Evolutionary conservation across 1,140 invertebrate genomes (phyloP), one percentile per base, ranked within the genome.

Genomic region (Orchestia grillus): DNA sequence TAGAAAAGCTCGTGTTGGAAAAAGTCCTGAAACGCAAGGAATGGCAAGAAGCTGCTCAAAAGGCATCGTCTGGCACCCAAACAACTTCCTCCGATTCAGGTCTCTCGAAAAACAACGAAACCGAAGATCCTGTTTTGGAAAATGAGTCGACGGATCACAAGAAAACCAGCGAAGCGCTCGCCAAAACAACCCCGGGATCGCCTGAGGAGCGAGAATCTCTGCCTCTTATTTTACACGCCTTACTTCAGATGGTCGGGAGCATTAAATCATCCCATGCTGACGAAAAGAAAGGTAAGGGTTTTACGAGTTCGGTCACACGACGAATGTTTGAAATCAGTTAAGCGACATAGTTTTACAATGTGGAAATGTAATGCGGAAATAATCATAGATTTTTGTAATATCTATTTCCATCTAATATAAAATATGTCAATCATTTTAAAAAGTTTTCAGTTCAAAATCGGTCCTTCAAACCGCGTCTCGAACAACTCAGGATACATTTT

Each of bases 1-100:
- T 94, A 45, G 96, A 96, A 36, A 96, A 96, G 91, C 57, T 87
- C 45, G 87, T 96, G n/a, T 96, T 96, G 57, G 96, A 96, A 91
- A 91, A 95, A 43, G 95, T 96, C 23, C 96, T 95, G 47, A 95
- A 96, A 41, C 44, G 77, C 36, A 96, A 96, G 62, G 96, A 96
- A 28, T 95, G 77, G 15, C 96, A 96, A 45, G 91, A 95, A 45
- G 95, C 92, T 94, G 92, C 44, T 44, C 92, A 45, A 94, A 94
- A 94, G 44, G 92, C 92, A 94, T 47, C 92, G 92, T 94, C 92
- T 45, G 43, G 44, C 92, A 94, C 92, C 92, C 92, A 94, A 94
- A 94, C 92, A 94, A 94, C 92, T 94, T 94, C 92, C 92, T 94
- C 92, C 43, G 92, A 94, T 94, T 47, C 44, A 44, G 92, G 44